phyloP scores from a whole-genome alignment of 2,113 vertebrate genomes.

The Lamprologus callipterus region DNA sequence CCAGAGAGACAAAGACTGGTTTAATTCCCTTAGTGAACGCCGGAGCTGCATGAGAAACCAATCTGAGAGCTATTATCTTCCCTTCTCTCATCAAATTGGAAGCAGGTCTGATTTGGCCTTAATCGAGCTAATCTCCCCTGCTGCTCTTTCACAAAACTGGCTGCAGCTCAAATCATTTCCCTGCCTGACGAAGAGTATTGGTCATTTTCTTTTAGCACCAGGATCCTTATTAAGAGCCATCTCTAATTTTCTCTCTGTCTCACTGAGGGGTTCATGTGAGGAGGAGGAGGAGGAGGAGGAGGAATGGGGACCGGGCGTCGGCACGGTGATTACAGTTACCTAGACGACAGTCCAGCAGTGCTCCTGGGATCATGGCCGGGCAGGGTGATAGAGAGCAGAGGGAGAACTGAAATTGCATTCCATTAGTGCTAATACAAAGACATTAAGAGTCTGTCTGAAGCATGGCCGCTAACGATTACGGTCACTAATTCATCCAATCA shows the following conservation, averaged over 20 bases:
- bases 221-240: conserved; percentile 52
- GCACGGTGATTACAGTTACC: conserved; percentile 71
- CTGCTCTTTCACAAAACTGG: conserved; percentile 38
- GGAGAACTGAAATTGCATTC: conserved; percentile 73
- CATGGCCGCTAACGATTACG: conserved; percentile 39
- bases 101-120: conserved; percentile 60
- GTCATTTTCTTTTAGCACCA: conserved; percentile 57
- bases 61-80: conserved; percentile 48
- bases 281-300: conserved; percentile 22
- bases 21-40: conserved; percentile 40
- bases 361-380: conserved; percentile 29
- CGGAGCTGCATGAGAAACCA: conserved; percentile 38
- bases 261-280: conserved; percentile 30
- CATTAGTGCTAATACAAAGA: conserved; percentile 77
- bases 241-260: conserved; percentile 56
- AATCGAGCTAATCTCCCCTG: conserved; percentile 61
- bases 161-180: conserved; percentile 47
- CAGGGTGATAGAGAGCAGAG: conserved; percentile 54
- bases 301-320: conserved; percentile 16
- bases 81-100: conserved; percentile 46
- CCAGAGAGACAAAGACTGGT: conserved; percentile 36
- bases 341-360: conserved; percentile 63
- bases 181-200: conserved; percentile 39
- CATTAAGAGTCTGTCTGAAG: conserved; percentile 61
- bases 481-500: conserved; percentile 73